These are phyloP conservation scores for Myopa testacea DNA, from an alignment of 2,888 invertebrate species.

Conservation along the genomic window DNA sequence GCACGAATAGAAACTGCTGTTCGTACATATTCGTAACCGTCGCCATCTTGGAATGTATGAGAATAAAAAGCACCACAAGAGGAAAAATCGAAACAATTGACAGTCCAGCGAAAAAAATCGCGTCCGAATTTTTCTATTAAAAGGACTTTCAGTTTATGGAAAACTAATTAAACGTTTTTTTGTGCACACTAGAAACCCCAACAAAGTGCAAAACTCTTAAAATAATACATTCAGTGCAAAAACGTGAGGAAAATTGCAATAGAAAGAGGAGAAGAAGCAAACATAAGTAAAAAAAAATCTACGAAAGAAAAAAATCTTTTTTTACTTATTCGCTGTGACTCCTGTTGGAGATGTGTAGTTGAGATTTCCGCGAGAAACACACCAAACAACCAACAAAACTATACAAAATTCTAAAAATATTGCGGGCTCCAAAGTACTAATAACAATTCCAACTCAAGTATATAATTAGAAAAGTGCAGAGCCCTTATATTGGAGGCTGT, in stretches of 20 bases:
- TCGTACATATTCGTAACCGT: constrained; percentile 23
- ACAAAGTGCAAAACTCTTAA: constrained; percentile 41
- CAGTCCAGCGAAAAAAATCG: constrained; percentile 55
- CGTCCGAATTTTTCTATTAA: constrained; percentile 54
- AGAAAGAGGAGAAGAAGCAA: constrained; percentile 45
- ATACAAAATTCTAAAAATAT: background rate
- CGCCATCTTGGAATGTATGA: constrained; percentile 62
- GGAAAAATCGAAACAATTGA: constrained; percentile 57
- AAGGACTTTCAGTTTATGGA: constrained; percentile 47
- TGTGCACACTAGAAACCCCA: constrained; percentile 45
- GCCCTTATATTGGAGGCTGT: background rate
- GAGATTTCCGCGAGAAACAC: constrained; percentile 1
- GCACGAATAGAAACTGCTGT: constrained; percentile 25
- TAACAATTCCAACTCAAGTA: background rate
- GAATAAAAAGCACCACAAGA: constrained; percentile 58
- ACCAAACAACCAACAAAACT: constrained; percentile 31
- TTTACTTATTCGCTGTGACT: constrained; percentile 21
- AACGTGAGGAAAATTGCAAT: constrained; percentile 46
- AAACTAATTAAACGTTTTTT: constrained; percentile 31
- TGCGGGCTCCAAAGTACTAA: constrained; percentile 2
- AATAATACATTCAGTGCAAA: constrained; percentile 40
- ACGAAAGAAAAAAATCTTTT: constrained; percentile 42
- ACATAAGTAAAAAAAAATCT: constrained; percentile 50
- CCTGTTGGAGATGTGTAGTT: background rate
- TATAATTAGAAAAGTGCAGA: constrained; percentile 2